Evolutionary conservation across 2,888 invertebrate species (phyloP).

Genomic region (Idaea aversata): DNA sequence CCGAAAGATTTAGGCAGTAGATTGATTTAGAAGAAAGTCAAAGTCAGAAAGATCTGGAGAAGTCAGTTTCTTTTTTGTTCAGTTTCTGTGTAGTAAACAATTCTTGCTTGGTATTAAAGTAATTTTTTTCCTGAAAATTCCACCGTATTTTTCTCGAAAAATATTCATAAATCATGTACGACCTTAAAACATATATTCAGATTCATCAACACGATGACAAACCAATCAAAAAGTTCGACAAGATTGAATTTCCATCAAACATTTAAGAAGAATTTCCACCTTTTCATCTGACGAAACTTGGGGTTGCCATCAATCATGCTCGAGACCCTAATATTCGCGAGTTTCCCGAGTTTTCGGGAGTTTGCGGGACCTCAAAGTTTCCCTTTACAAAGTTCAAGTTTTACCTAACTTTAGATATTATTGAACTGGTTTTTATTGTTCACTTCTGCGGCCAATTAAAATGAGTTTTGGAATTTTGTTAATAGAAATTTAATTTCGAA

Average conservation of each 20-base stretch:
- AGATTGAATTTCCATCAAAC: slow-evolving; percentile 14
- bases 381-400: slow-evolving; percentile 23
- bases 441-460: slow-evolving; percentile 28
- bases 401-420: slow-evolving; percentile 19
- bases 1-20: too few species aligned
- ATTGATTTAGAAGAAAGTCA: too few species aligned
- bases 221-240: slow-evolving; percentile 2
- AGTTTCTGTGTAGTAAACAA: too few species aligned
- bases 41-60: too few species aligned
- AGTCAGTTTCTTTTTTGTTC: too few species aligned
- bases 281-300: slow-evolving; percentile 18
- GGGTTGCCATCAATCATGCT: slow-evolving; percentile 27
- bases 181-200: not conserved
- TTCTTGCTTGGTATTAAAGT: not conserved
- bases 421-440: slow-evolving; percentile 22
- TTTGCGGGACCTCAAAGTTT: slow-evolving; percentile 22
- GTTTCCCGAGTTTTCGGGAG: slow-evolving; percentile 9
- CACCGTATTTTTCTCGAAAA: slow-evolving; percentile 3
- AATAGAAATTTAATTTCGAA: not conserved
- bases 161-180: slow-evolving; percentile 5
- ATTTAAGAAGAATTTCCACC: slow-evolving; percentile 22
- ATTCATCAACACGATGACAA: not conserved
- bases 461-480: slow-evolving; percentile 17
- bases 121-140: not conserved
- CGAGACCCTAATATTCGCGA: not conserved